phyloP scores from a whole-genome alignment of 2,888 invertebrate species.

The Gymnosoma rotundatum region DNA sequence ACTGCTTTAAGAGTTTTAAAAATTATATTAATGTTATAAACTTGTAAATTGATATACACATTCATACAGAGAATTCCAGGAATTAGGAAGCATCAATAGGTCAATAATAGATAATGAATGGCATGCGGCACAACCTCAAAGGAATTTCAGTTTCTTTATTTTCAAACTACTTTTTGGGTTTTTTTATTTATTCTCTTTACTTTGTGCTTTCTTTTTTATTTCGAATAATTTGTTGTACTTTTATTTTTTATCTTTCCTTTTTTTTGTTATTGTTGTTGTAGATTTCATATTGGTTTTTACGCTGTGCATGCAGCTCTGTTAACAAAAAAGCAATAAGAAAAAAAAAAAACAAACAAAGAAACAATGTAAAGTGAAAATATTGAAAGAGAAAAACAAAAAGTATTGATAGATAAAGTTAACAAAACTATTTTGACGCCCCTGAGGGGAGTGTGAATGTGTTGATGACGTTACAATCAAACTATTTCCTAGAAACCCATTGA shows the following conservation, averaged over 20 bases:
- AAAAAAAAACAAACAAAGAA: conserved; percentile 7
- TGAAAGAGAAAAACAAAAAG: conserved; percentile 54
- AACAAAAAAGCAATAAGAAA: neutral
- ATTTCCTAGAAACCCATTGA: conserved; percentile 69
- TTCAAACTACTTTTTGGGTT: conserved; percentile 45
- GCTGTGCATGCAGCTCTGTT: neutral
- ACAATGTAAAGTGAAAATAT: conserved; percentile 16
- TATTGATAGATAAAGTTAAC: conserved; percentile 70
- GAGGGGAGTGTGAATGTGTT: conserved; percentile 68
- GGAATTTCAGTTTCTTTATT: conserved; percentile 61
- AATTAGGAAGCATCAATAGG: conserved; percentile 77
- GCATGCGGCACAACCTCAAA: conserved; percentile 69
- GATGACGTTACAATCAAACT: conserved; percentile 66
- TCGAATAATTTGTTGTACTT: conserved; percentile 23
- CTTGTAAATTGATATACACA: conserved; percentile 66
- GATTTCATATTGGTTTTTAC: conserved; percentile 34
- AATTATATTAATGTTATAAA: conserved; percentile 62
- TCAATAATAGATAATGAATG: conserved; percentile 71
- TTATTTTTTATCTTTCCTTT: conserved; percentile 43
- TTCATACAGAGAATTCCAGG: conserved; percentile 72
- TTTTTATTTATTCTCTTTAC: conserved; percentile 5
- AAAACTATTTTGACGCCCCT: conserved; percentile 73
- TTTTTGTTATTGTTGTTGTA: conserved; percentile 37
- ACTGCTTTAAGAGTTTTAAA: conserved; percentile 44
- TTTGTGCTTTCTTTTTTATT: conserved; percentile 29